Conservation (phyloP, 2,113 vertebrate species). For the Chionis minor region DNA sequence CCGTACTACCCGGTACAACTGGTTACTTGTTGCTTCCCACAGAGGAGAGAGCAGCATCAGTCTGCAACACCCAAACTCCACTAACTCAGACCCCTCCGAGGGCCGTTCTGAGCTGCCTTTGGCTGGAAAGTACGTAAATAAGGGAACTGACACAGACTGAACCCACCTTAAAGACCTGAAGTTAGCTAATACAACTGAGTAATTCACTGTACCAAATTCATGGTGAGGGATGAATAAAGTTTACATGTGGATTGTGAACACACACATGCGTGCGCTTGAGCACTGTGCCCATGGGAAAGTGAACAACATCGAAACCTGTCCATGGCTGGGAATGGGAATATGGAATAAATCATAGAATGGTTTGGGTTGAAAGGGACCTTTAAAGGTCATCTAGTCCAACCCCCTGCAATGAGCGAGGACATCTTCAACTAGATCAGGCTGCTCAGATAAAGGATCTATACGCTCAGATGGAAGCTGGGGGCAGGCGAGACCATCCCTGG, state of each 20-base stretch:
- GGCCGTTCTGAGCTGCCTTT: background rate
- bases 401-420: background rate
- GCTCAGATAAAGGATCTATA: background rate
- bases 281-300: background rate
- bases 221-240: background rate
- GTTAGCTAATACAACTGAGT: background rate
- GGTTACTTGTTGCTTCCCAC: background rate
- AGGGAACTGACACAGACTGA: background rate
- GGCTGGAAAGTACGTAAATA: background rate
- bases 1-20: too few relatives aligned
- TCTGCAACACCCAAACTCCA: too few relatives aligned
- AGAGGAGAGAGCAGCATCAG: background rate
- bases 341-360: background rate
- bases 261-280: too few relatives aligned
- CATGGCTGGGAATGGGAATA: background rate
- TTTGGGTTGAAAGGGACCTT: background rate
- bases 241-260: background rate
- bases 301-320: accelerated
- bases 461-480: background rate
- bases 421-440: background rate
- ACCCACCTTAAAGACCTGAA: background rate
- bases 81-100: background rate
- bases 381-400: background rate
- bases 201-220: background rate
- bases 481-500: background rate